Evolutionary conservation across 2,888 invertebrate species (phyloP), one percentile per base, ranked within the genome.

Genomic region (Imbricaverruca yamaguchii): DNA sequence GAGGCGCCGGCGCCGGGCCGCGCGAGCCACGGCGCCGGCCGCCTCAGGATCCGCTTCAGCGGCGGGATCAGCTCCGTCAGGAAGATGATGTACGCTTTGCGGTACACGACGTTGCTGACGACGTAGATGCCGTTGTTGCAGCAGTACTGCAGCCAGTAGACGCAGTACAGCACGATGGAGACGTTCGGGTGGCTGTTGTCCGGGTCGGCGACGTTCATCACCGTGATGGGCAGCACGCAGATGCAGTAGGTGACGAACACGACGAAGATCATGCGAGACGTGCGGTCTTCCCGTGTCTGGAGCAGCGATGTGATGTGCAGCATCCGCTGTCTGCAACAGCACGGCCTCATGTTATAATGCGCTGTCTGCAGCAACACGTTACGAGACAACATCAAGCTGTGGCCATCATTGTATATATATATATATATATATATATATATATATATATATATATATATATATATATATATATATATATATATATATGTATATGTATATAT

Each of bases 61-160:
- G 74, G 74, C 18, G 74, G 74, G 8, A 39, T 15, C 53, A 74
- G 53, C 21, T 39, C 74, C 53, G 74, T 74, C 74, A 82, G 57
- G 61, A 83, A 82, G 81, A 82, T 82, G 79, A 74, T 81, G 80
- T 82, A 82, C 4, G 83, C 83, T 6, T 69, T 78, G 18, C 83
- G 80, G 69, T 82, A 82, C 21, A 79, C 81, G 39, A 65, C 81
- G 57, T 81, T 81, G 55, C 82, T 82, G 23, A 82, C 81, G n/a
- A 82, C 83, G 80, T 83, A 83, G 67, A 83, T 83, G 81, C 83
- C 81, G 78, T 83, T 83, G 80, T 83, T 83, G 69, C 81, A 77
- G 77, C 80, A 80, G 65, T 83, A 83, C 80, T 83, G 83, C 7
- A 82, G 39, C 83, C 83, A 83, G 80, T 83, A 83, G 74, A 82